These are phyloP conservation scores for Trypoxylon attenuatum DNA, from an alignment of 2,888 invertebrate genomes.

Conservation along the genomic window DNA sequence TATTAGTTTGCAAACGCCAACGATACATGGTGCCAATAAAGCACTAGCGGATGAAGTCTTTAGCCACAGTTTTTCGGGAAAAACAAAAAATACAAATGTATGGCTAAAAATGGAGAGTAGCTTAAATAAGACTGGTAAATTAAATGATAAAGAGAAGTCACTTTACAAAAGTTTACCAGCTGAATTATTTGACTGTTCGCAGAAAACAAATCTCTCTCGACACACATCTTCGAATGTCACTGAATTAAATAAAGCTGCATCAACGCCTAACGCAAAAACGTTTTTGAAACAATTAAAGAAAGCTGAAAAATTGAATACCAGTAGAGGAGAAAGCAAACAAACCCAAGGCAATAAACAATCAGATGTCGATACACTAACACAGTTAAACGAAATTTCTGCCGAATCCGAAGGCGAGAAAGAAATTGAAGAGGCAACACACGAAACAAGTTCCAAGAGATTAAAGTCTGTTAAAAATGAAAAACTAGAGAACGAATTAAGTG, in stretches of 20 bases:
- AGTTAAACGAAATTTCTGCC: background rate
- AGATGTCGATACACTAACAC: background rate
- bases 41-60: background rate
- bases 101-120: background rate
- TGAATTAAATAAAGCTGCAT: conserved; percentile 15
- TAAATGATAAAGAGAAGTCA: background rate
- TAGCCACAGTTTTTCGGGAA: background rate
- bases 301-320: conserved; percentile 62
- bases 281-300: conserved; percentile 59
- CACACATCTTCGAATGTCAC: conserved; percentile 6
- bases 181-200: background rate
- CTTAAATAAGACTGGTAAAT: background rate
- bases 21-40: background rate
- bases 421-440: background rate
- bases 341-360: background rate
- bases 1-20: background rate
- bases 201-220: conserved; percentile 7
- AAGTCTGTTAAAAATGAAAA: no score
- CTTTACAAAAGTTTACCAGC: conserved; percentile 15
- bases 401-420: background rate
- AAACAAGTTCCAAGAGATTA: no score
- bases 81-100: background rate
- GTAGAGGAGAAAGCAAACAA: no score
- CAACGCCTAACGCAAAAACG: conserved; percentile 38
- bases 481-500: conserved; percentile 12